Evolutionary conservation across 2,797 vertebrate genomes (phyloP), one percentile per base, ranked within the genome.

Genomic region (Channa striata): DNA sequence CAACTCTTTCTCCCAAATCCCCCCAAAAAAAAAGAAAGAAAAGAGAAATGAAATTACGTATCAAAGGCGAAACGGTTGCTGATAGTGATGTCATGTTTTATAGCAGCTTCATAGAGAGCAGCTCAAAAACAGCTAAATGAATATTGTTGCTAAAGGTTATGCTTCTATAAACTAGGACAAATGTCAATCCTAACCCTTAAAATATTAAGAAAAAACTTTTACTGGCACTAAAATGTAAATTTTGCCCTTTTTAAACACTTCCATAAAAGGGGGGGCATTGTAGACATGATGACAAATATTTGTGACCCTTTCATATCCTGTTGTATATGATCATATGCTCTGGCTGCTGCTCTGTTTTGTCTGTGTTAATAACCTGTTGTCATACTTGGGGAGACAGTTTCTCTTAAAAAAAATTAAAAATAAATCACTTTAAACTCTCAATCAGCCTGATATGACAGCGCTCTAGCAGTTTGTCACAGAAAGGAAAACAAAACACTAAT

Each of bases 21-120:
- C 68, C 37, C 19, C n/a, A n/a, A 20, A 16, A 0, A 19, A 36
- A 1, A 23, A 42, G n/a, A 30, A 17, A 44, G 19, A 16, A 60
- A 70, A 46, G 40, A 66, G 19, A 52, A 44, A 62, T 54, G 43
- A 34, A 74, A 64, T 62, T 53, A 66, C 46, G 39, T 46, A 74
- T 83, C 71, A 81, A 77, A 83, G 70, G 58, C 65, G 6, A 71
- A 81, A 80, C 66, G 81, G 77, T 75, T 86, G 75, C 71, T 69
- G 23, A 59, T 59, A 57, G 36, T 71, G 63, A 84, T 78, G 73
- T 68, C 25, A 84, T 33, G 30, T 72, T 77, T 81, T 68, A 82
- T 63, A 48, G 80, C 60, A 0, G 33, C 68, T 78, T 71, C n/a
- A 64, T 43, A 37, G 60, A 69, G 59, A 66, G 54, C 60, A 58